A percentile compares a stretch with the other conserved stretches of the same genome.
phyloP scores from a whole-genome alignment of 2,797 vertebrate genomes.

The Alcedo atthis region DNA sequence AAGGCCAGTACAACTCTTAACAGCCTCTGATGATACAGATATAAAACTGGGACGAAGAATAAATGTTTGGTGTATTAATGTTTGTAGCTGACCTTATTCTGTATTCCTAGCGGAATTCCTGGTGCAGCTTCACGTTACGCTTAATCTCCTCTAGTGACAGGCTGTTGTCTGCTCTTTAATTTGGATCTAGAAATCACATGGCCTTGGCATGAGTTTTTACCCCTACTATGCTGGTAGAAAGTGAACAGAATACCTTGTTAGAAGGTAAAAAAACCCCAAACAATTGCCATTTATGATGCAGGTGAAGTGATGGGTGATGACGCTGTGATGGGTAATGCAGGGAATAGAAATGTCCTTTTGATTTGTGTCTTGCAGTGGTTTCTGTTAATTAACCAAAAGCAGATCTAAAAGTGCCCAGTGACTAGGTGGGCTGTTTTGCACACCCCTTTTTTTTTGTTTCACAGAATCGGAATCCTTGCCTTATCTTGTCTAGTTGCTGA shows the following conservation, averaged over 20 bases:
- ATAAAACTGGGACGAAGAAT: neutral
- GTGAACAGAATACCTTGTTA: neutral
- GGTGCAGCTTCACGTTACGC: neutral
- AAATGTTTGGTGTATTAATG: neutral
- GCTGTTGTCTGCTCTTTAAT: neutral
- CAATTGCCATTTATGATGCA: neutral
- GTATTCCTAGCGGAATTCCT: neutral
- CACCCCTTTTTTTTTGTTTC: neutral
- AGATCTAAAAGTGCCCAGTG: rapidly evolving
- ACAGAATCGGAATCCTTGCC: neutral
- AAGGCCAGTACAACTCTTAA: neutral
- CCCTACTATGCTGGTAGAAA: neutral
- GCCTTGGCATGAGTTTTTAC: neutral
- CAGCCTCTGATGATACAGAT: neutral
- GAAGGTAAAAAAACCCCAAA: neutral
- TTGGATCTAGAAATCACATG: neutral
- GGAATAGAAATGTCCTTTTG: neutral
- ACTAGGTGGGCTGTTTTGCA: neutral
- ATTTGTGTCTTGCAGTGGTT: neutral
- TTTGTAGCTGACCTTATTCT: neutral
- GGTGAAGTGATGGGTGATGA: neutral
- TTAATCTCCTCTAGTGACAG: neutral
- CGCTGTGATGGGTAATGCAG: rapidly evolving
- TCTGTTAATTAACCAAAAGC: neutral
- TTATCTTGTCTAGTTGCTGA: neutral